phyloP scores from a whole-genome alignment of 1,140 invertebrate species.

The Mizuhopecten yessoensis region DNA sequence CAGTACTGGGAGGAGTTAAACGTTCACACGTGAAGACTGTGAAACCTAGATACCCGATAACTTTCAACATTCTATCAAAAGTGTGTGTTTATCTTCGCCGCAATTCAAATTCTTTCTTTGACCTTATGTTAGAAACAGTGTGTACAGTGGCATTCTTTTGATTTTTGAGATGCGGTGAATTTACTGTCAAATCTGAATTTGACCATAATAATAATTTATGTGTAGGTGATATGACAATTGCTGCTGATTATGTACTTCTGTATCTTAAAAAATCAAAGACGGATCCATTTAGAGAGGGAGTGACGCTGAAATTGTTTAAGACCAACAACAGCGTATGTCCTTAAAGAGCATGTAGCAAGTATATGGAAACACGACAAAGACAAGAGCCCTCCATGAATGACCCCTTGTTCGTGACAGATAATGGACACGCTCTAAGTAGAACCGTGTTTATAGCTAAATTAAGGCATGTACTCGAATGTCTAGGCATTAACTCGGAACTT shows the following conservation, averaged over 20 bases:
- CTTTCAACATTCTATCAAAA: no score
- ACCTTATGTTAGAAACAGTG: no score
- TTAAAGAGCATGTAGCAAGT: neutral
- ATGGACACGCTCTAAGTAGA: neutral
- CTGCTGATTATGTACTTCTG: no score
- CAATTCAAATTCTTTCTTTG: no score
- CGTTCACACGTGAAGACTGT: neutral
- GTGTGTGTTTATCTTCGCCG: no score
- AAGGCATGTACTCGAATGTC: neutral
- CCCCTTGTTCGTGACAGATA: neutral
- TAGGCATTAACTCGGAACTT: neutral
- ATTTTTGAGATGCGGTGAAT: no score
- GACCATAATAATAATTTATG: no score
- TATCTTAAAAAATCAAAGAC: neutral
- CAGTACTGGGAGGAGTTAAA: constrained; percentile 41
- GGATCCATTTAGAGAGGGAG: neutral
- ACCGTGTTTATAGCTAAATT: neutral
- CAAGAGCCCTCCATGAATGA: neutral
- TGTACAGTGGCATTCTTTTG: no score
- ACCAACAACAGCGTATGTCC: neutral
- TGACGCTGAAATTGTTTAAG: neutral
- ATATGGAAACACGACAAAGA: neutral
- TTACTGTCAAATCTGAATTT: no score
- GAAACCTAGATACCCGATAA: constrained; percentile 40
- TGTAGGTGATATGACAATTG: no score